Conservation (phyloP, 2,888 invertebrate genomes). For the Clitarchus hookeri region DNA sequence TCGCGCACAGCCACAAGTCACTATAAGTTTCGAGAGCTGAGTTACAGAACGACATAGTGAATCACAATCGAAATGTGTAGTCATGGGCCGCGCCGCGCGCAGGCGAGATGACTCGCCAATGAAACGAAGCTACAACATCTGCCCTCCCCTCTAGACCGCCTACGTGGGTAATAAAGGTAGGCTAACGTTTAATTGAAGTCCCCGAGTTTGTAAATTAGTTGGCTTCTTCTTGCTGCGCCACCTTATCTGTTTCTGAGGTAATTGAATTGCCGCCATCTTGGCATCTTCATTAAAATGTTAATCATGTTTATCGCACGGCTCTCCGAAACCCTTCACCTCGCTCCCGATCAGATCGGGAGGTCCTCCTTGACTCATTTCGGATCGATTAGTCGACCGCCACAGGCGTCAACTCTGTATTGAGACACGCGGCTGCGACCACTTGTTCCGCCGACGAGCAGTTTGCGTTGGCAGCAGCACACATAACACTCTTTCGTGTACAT, state of each 20-base stretch:
- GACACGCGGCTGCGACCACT: no score
- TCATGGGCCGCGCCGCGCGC: no score
- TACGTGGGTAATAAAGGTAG: slow-evolving; percentile 18
- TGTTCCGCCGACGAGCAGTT: no score
- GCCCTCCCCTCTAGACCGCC: no score
- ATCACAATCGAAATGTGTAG: no score
- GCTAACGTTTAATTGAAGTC: slow-evolving; percentile 17
- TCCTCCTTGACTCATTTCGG: neutral
- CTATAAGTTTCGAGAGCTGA: no score
- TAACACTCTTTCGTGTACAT: no score
- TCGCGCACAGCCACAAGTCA: no score
- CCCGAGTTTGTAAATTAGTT: slow-evolving; percentile 24
- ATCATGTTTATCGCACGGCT: slow-evolving; percentile 20
- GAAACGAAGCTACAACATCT: no score
- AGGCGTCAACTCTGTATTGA: neutral
- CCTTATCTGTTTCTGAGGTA: slow-evolving; percentile 25
- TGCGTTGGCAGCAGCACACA: no score
- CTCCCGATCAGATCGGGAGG: neutral
- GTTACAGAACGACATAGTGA: no score
- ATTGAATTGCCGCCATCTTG: slow-evolving; percentile 23
- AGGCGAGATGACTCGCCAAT: no score
- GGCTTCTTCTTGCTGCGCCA: slow-evolving; percentile 14
- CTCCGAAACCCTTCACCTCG: neutral
- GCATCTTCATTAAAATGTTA: slow-evolving; percentile 27
- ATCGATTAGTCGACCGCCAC: neutral